phyloP scores from a whole-genome alignment of 2,797 vertebrate genomes.

The Cuniculus paca region DNA sequence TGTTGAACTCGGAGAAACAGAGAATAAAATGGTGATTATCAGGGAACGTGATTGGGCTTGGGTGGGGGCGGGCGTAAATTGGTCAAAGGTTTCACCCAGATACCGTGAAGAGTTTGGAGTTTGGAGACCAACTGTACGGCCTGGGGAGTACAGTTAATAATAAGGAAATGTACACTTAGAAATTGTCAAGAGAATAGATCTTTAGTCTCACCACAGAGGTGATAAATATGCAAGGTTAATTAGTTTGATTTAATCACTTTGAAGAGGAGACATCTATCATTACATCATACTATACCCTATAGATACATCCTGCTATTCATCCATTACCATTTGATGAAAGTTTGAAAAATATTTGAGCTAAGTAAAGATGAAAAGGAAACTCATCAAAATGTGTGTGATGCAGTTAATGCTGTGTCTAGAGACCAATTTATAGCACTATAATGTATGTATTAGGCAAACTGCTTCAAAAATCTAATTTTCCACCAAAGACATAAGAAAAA shows the following conservation, averaged over 20 bases:
- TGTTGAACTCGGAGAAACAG: neutral
- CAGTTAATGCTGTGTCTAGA: neutral
- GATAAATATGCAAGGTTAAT: neutral
- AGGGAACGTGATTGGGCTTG: neutral
- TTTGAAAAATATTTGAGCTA: neutral
- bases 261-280: too few relatives aligned
- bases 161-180: neutral
- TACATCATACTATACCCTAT: neutral
- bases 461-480: neutral
- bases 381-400: neutral
- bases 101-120: neutral
- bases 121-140: neutral
- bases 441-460: neutral
- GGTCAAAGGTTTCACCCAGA: neutral
- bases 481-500: neutral
- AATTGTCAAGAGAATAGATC: neutral
- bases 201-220: neutral
- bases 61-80: too few relatives aligned
- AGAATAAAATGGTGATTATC: neutral
- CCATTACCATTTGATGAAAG: neutral
- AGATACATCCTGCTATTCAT: neutral
- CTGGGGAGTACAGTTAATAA: neutral
- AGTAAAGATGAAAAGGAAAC: neutral
- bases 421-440: neutral
- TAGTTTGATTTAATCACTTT: neutral